These are phyloP conservation scores for Pammene aurita DNA, from an alignment of 2,888 invertebrate genomes.

Conservation along the genomic window DNA sequence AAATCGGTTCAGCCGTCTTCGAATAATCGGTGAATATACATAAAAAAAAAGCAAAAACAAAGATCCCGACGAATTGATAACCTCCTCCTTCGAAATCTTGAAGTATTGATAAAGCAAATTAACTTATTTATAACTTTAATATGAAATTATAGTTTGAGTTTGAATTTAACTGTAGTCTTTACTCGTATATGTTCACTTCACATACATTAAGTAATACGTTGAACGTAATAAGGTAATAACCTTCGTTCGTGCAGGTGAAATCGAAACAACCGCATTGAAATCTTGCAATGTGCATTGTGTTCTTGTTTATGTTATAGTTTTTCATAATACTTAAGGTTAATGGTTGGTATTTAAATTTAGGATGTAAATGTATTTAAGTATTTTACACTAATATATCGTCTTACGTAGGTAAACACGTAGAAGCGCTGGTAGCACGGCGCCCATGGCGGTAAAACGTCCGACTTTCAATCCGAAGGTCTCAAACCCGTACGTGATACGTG, in stretches of 20 bases:
- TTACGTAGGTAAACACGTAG: background rate
- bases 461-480: too few relatives aligned
- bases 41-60: too few relatives aligned
- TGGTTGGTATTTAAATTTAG: background rate
- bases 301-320: background rate
- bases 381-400: background rate
- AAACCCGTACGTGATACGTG: too few relatives aligned
- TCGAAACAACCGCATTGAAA: background rate
- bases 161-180: background rate
- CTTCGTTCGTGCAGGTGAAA: conserved; percentile 32
- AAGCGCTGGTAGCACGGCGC: too few relatives aligned
- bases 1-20: too few relatives aligned
- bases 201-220: background rate
- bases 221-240: conserved; percentile 20
- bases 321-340: background rate
- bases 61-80: too few relatives aligned
- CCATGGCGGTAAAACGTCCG: too few relatives aligned
- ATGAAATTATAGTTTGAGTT: too few relatives aligned
- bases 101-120: too few relatives aligned
- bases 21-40: too few relatives aligned
- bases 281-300: conserved; percentile 21
- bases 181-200: background rate
- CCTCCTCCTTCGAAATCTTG: too few relatives aligned
- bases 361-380: background rate
- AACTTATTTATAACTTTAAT: background rate